Evolutionary conservation across 2,797 vertebrate genomes (phyloP).

Genomic region (Ara ararauna): DNA sequence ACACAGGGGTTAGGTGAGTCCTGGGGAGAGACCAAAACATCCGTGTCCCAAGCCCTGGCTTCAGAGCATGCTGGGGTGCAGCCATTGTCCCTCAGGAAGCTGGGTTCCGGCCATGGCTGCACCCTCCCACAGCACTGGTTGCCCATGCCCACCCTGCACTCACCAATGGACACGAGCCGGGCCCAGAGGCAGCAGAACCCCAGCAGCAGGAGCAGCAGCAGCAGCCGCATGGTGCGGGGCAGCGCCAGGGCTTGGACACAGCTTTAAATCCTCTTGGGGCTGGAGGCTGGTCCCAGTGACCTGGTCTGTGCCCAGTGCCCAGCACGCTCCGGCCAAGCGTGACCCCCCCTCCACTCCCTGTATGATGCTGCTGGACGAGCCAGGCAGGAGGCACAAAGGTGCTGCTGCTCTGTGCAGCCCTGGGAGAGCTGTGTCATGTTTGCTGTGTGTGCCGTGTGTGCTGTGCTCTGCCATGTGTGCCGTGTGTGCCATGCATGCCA

Average conservation of each 20-base stretch:
- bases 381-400: accelerated
- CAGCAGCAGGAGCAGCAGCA: constrained; percentile 35
- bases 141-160: accelerated
- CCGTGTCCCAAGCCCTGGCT: not conserved
- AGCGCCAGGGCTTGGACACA: accelerated
- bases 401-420: not conserved
- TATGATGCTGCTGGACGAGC: not conserved
- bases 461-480: too few relatives aligned
- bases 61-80: accelerated
- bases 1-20: not conserved
- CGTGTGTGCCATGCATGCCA: too few relatives aligned
- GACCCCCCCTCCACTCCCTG: not conserved
- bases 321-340: not conserved
- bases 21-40: not conserved
- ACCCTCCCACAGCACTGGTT: accelerated
- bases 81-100: accelerated
- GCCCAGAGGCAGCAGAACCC: constrained; percentile 62
- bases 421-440: accelerated
- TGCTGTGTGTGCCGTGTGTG: accelerated
- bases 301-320: not conserved
- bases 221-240: not conserved
- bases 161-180: constrained; percentile 19
- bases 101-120: accelerated
- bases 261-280: constrained; percentile 1
- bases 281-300: constrained; percentile 9